phyloP scores from a whole-genome alignment of 1,140 invertebrate genomes.

The Pteromalus puparum region DNA sequence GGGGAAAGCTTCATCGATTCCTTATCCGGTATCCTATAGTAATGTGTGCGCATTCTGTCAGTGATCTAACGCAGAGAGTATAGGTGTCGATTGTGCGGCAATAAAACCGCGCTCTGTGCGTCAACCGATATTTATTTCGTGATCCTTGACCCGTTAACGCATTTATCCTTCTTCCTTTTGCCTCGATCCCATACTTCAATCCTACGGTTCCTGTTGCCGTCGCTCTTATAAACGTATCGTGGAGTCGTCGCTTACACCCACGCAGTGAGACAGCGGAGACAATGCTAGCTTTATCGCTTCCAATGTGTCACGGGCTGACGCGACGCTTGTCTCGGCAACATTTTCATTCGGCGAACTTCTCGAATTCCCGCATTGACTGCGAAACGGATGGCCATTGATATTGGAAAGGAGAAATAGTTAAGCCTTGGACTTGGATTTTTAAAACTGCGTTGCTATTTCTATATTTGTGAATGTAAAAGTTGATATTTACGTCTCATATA shows the following conservation, averaged over 20 bases:
- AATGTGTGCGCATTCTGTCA: constrained; percentile 59
- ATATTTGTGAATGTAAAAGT: no score
- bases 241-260: background rate
- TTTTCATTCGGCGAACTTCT: constrained; percentile 3
- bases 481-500: no score
- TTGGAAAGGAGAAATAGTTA: background rate
- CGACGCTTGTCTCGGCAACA: background rate
- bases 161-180: background rate
- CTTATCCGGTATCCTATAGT: constrained; percentile 70
- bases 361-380: background rate
- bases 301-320: background rate
- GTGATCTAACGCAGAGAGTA: background rate
- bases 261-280: background rate
- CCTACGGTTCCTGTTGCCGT: background rate
- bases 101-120: background rate
- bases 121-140: constrained; percentile 1
- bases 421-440: no score
- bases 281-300: background rate
- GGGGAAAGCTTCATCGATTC: constrained; percentile 71
- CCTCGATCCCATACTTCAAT: background rate
- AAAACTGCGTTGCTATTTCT: no score
- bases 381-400: background rate
- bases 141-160: background rate
- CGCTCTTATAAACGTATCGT: background rate
- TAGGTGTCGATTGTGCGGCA: background rate